Evolutionary conservation across 2,888 invertebrate genomes (phyloP).

Genomic region (Leptinotarsa tumamoca): DNA sequence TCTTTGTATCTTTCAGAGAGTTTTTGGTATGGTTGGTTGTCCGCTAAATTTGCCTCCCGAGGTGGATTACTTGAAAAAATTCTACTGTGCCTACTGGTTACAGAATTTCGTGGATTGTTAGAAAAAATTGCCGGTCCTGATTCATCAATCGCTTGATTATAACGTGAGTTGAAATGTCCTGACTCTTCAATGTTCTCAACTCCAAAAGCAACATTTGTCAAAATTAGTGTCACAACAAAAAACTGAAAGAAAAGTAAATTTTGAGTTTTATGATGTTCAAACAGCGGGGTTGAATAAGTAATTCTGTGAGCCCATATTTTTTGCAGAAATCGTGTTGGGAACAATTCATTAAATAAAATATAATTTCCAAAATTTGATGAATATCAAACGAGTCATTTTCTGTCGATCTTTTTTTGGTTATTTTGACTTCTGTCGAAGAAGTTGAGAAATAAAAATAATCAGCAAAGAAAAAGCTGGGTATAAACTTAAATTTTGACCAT

Average conservation of each 20-base stretch:
- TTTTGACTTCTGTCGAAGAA: too few species aligned
- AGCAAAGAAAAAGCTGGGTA: too few species aligned
- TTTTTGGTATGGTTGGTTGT: slow-evolving; percentile 57
- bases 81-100: slow-evolving; percentile 40
- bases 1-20: slow-evolving; percentile 40
- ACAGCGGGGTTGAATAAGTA: too few species aligned
- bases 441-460: too few species aligned
- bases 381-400: too few species aligned
- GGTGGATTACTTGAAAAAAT: slow-evolving; percentile 32
- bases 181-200: slow-evolving; percentile 59
- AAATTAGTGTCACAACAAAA: not conserved
- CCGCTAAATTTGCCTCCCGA: slow-evolving; percentile 46
- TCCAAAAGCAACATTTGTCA: not conserved
- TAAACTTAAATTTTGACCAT: too few species aligned
- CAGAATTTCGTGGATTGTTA: slow-evolving; percentile 35
- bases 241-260: not conserved
- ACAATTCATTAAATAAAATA: too few species aligned
- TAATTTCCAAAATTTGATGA: too few species aligned
- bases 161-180: slow-evolving; percentile 66
- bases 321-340: too few species aligned
- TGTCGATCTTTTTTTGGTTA: too few species aligned
- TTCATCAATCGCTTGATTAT: slow-evolving; percentile 38
- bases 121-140: slow-evolving; percentile 53
- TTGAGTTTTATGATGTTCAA: too few species aligned
- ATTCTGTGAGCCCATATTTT: too few species aligned